Percentiles rank a stretch among this genome's conserved stretches.
phyloP scores from a whole-genome alignment of 2,797 vertebrate genomes.

The Poeciliopsis turneri region DNA sequence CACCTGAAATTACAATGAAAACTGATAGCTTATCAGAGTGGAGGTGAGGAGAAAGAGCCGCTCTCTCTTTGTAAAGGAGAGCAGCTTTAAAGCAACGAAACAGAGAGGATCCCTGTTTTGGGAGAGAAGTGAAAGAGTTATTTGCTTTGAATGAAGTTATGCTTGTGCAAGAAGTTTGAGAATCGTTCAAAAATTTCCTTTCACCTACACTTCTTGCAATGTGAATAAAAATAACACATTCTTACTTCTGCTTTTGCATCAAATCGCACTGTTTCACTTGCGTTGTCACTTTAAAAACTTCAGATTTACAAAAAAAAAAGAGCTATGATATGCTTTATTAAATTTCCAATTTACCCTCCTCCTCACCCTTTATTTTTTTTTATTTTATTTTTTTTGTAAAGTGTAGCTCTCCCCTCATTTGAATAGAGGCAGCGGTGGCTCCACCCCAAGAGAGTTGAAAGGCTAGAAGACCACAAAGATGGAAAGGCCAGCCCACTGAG shows the following conservation, averaged over 20 bases:
- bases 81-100: constrained; percentile 40
- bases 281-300: constrained; percentile 34
- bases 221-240: constrained; percentile 11
- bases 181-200: constrained; percentile 12
- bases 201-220: constrained; percentile 3
- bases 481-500: constrained; percentile 85
- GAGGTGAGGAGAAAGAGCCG: constrained; percentile 65
- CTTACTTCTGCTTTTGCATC: constrained; percentile 14
- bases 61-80: constrained; percentile 48
- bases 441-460: constrained; percentile 84
- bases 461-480: constrained; percentile 85
- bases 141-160: constrained; percentile 43
- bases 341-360: constrained; percentile 55
- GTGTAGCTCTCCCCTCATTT: constrained; percentile 78
- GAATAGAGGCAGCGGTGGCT: constrained; percentile 81
- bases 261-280: constrained; percentile 21
- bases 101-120: constrained; percentile 53
- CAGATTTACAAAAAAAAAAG: constrained; percentile 11
- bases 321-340: constrained; percentile 51
- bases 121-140: constrained; percentile 51
- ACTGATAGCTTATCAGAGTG: constrained; percentile 86
- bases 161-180: constrained; percentile 51
- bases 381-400: constrained; percentile 28
- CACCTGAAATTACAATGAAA: constrained; percentile 90
- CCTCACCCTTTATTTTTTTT: constrained; percentile 21